Conservation (phyloP, 1,140 invertebrate species). For the Drosophila truncata region DNA sequence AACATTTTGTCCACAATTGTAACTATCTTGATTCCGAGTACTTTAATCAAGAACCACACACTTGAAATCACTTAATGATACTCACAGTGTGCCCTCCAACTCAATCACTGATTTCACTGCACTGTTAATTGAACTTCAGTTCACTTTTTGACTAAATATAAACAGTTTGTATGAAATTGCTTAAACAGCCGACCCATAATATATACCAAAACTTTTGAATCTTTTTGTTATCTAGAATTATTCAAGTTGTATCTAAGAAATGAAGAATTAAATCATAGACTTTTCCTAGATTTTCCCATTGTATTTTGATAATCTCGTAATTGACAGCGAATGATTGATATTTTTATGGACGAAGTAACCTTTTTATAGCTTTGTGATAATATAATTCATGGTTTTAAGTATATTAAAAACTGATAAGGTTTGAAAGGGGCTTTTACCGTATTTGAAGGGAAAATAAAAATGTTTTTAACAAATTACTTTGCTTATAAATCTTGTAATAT, state of each 20-base stretch:
- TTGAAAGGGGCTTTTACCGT: not conserved
- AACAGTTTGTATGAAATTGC: not conserved
- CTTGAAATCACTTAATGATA: conserved; percentile 32
- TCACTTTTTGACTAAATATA: conserved; percentile 2
- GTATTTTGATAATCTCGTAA: conserved; percentile 1
- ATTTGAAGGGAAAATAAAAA: conserved; percentile 2
- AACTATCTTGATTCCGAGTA: not conserved
- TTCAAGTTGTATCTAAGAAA: not conserved
- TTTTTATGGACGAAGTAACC: not conserved
- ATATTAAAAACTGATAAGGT: not conserved
- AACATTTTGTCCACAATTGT: not conserved
- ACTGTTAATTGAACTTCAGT: conserved; percentile 55
- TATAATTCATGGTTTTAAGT: not conserved
- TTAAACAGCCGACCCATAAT: not conserved
- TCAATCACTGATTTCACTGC: conserved; percentile 50
- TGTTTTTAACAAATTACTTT: too few species aligned
- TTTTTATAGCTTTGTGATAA: not conserved
- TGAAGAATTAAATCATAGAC: not conserved
- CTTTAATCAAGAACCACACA: conserved; percentile 1
- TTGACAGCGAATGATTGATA: conserved; percentile 16
- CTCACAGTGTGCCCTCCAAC: conserved; percentile 22
- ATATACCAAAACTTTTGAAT: not conserved
- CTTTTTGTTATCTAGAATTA: conserved; percentile 2
- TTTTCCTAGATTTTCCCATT: conserved; percentile 2
- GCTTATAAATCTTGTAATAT: too few species aligned